These are phyloP conservation scores for Apogon hyalosoma DNA, from an alignment of 2,797 vertebrate species.

Conservation along the genomic window DNA sequence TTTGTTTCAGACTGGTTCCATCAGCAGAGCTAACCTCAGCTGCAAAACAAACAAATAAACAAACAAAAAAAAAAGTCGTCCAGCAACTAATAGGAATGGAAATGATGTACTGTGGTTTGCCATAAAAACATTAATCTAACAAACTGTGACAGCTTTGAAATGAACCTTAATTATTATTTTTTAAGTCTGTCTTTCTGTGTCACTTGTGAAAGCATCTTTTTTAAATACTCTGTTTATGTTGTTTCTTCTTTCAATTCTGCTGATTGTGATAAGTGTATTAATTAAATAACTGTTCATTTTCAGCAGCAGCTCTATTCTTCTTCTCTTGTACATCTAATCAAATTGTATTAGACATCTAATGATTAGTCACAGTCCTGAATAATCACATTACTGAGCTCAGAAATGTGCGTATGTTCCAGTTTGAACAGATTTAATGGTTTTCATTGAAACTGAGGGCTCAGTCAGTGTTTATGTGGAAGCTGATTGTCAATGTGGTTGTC, in stretches of 20 bases:
- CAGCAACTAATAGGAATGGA: no score
- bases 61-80: no score
- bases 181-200: no score
- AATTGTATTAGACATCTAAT: slow-evolving; percentile 34
- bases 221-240: neutral
- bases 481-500: neutral
- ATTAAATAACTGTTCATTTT: slow-evolving; percentile 54
- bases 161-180: no score
- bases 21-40: no score
- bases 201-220: no score
- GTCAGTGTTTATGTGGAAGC: neutral
- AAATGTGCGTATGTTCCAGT: neutral
- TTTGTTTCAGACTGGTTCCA: no score
- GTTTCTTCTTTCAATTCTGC: slow-evolving; percentile 4
- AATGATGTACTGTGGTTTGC: no score
- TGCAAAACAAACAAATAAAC: no score
- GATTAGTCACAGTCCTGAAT: slow-evolving; percentile 42
- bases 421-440: neutral
- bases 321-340: slow-evolving; percentile 40
- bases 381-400: slow-evolving; percentile 32
- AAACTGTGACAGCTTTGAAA: no score
- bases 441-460: neutral
- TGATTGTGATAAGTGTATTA: slow-evolving; percentile 43
- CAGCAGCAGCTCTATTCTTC: slow-evolving; percentile 43
- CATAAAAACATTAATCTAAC: no score